A percentile compares a stretch with the other conserved stretches of the same genome.
Conservation (phyloP, 2,797 vertebrate species). For the Phoeniculus purpureus region DNA sequence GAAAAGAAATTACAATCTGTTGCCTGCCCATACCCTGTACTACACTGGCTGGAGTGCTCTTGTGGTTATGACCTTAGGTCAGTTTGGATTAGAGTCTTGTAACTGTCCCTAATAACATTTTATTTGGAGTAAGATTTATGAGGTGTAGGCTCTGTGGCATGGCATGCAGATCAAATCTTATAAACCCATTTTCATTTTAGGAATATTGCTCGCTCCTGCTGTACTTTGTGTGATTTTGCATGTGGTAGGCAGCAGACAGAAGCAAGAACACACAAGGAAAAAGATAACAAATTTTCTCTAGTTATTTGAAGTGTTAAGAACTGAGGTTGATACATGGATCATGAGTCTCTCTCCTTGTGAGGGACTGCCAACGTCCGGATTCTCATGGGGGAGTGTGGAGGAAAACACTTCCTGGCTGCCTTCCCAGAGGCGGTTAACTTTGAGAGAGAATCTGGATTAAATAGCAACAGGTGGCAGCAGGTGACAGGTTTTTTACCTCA, state of each 20-base stretch:
- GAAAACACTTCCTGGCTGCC: too few species aligned
- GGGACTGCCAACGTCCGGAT: too few species aligned
- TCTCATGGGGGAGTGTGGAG: too few species aligned
- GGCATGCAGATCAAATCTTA: neutral
- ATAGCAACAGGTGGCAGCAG: too few species aligned
- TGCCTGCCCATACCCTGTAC: neutral
- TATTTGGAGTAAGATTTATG: neutral
- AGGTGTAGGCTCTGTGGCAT: neutral
- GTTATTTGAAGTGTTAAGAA: too few species aligned
- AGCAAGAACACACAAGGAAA: neutral
- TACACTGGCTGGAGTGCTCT: neutral
- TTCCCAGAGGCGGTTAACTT: too few species aligned
- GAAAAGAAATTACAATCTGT: neutral
- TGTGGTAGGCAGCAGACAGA: neutral
- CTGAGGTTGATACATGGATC: too few species aligned
- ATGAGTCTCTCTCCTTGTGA: too few species aligned
- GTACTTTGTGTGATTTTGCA: neutral
- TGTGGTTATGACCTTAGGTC: neutral
- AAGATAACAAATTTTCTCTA: neutral
- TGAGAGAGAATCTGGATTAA: too few species aligned
- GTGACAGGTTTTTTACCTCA: too few species aligned
- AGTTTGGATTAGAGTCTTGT: neutral
- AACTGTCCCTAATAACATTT: neutral
- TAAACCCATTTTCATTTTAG: neutral
- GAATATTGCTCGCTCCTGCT: neutral